phyloP scores from a whole-genome alignment of 23 tunicate genomes.

The Corella eumyota region DNA sequence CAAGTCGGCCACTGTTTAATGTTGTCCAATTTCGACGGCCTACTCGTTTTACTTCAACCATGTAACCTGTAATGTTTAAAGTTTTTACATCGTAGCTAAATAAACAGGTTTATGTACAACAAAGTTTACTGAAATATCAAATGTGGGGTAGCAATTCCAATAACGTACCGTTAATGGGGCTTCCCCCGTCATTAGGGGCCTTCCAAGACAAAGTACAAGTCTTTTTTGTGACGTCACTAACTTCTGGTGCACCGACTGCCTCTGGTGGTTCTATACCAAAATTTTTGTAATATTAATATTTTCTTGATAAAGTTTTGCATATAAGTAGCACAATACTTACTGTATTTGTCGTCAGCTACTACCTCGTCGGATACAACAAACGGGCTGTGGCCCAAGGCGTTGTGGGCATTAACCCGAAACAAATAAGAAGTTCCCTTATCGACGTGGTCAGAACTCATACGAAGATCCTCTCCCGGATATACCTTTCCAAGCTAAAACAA shows the following conservation, averaged over 20 bases:
- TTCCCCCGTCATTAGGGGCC: constrained; percentile 88
- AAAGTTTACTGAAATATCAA: not conserved
- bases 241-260: constrained; percentile 43
- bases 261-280: constrained; percentile 67
- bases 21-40: constrained; percentile 79
- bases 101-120: not conserved
- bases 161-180: constrained; percentile 55
- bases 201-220: constrained; percentile 66
- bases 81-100: not conserved
- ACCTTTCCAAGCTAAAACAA: constrained; percentile 62
- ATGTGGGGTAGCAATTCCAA: too few species aligned
- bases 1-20: constrained; percentile 46
- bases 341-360: constrained; percentile 91
- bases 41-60: constrained; percentile 65
- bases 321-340: constrained; percentile 14
- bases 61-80: constrained; percentile 45
- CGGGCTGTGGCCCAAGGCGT: constrained; percentile 54
- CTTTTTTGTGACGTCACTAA: constrained; percentile 58
- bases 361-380: constrained; percentile 45
- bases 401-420: constrained; percentile 63
- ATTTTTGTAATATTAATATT: not conserved
- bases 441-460: constrained; percentile 51
- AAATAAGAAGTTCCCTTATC: constrained; percentile 65
- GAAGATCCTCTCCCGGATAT: constrained; percentile 70
- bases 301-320: not conserved